Percentiles rank a stretch among this genome's conserved stretches.
phyloP scores from a whole-genome alignment of 2,113 vertebrate genomes.

The Bettongia penicillata region DNA sequence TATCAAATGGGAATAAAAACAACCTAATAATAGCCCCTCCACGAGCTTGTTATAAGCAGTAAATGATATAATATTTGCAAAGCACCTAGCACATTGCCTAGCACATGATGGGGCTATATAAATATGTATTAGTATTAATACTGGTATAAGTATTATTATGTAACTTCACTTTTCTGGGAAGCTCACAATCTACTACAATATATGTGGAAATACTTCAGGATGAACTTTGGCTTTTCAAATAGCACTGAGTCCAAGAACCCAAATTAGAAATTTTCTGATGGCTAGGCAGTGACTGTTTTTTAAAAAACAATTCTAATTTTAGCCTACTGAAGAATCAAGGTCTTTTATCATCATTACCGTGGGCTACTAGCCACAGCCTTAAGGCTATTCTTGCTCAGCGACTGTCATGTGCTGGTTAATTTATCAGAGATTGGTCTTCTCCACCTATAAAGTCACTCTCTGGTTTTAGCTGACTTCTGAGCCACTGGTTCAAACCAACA shows the following conservation, averaged over 20 bases:
- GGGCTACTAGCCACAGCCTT: neutral
- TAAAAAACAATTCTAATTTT: neutral
- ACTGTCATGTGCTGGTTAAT: neutral
- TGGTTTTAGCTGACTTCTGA: neutral
- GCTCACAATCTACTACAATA: neutral
- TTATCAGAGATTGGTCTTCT: neutral
- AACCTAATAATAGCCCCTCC: neutral
- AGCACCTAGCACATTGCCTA: neutral
- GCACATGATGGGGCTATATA: neutral
- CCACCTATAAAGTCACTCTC: neutral
- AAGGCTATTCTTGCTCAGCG: neutral
- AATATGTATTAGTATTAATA: neutral
- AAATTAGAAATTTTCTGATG: slow-evolving; percentile 36
- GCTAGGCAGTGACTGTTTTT: neutral
- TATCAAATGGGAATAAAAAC: neutral
- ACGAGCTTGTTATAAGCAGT: neutral
- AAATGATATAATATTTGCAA: neutral
- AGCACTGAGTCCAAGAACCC: slow-evolving; percentile 8
- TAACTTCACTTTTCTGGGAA: neutral
- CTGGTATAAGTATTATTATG: neutral
- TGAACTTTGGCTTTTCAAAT: slow-evolving; percentile 42
- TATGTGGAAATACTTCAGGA: neutral
- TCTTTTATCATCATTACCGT: neutral
- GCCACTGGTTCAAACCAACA: neutral
- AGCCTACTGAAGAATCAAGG: neutral